These are phyloP conservation scores for Prietella phreatophila DNA, from an alignment of 2,113 vertebrate species.

Conservation along the genomic window DNA sequence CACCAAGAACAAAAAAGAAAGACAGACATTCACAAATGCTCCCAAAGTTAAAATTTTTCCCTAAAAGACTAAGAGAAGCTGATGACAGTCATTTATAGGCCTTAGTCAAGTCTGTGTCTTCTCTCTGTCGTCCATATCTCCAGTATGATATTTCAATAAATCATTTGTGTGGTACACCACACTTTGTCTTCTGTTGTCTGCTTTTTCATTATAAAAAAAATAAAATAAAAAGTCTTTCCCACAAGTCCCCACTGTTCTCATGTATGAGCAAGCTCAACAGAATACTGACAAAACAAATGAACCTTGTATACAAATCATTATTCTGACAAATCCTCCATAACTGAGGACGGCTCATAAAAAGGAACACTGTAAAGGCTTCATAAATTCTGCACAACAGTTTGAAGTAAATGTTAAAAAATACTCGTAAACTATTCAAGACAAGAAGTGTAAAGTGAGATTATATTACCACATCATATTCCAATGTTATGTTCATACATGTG, in stretches of 20 bases:
- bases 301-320: slow-evolving; percentile 6
- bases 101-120: not conserved
- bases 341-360: not conserved
- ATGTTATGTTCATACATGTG: not conserved
- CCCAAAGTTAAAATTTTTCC: not conserved
- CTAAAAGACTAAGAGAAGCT: too few relatives aligned
- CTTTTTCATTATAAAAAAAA: not conserved
- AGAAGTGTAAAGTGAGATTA: slow-evolving; percentile 7
- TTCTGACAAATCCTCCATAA: not conserved
- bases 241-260: not conserved
- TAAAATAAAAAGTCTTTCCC: not conserved
- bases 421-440: slow-evolving; percentile 3
- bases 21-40: not conserved
- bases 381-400: not conserved
- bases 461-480: not conserved
- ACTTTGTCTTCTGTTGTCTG: not conserved
- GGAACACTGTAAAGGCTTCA: not conserved
- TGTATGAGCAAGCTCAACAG: slow-evolving; percentile 8
- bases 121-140: not conserved
- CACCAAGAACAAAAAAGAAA: not conserved
- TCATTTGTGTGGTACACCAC: not conserved
- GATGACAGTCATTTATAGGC: not conserved
- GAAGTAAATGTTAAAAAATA: slow-evolving; percentile 15
- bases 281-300: not conserved
- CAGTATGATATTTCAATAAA: not conserved